Evolutionary conservation across 2,113 vertebrate species (phyloP), one percentile per base, ranked within the genome.

Genomic region (Stegastes partitus): DNA sequence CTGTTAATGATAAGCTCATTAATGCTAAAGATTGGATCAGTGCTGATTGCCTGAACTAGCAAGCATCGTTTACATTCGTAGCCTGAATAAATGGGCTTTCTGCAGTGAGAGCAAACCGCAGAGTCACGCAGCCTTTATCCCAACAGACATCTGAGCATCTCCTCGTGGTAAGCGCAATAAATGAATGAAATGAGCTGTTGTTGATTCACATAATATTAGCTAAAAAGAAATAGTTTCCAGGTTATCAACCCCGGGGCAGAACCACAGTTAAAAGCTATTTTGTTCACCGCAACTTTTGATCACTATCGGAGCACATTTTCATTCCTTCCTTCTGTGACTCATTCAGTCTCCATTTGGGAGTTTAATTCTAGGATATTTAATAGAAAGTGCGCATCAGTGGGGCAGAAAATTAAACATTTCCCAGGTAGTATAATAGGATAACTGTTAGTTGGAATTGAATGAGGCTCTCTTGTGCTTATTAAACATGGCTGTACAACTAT

Each of bases 271-370:
- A 66, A 76, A 25, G 26, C 11, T 54, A 5, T 31, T 54, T 51
- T 53, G 31, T 50, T 49, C 59, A 64, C 10, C 39, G 34, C 1
- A 0, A 58, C n/a, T 14, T 72, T 37, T 61, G 72, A 83, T 87
- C 21, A 8, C 14, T 62, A 77, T 81, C 75, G 34, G 42, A n/a
- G 19, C 47, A 26, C 25, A 62, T 87, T 82, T 65, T 63, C 53
- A 58, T 44, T 45, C 66, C 47, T 51, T 51, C 39, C 62, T 16
- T 12, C 6, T 16, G 21, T 68, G 71, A 73, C 63, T 82, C 65
- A 77, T 1, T 54, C 53, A 34, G 31, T 26, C 42, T 49, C 15
- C 25, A 21, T 63, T 31, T 76, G 63, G 58, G 21, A 71, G 11
- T 5, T 28, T 10, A 10, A 14, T 42, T 42, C 21, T 18, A 23